phyloP scores from a whole-genome alignment of 2,888 invertebrate genomes.

The Diarsia brunnea region DNA sequence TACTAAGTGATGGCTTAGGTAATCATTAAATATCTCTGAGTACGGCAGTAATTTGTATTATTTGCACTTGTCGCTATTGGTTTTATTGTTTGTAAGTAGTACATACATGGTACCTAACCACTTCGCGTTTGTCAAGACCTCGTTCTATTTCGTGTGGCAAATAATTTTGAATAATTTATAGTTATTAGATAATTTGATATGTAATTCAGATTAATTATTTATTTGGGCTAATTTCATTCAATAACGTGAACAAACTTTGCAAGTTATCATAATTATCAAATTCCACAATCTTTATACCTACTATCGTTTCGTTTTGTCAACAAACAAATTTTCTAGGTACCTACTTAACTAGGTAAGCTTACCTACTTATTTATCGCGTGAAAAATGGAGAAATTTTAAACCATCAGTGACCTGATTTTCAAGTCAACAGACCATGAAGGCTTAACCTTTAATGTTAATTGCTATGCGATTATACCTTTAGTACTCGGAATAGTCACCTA shows the following conservation, averaged over 20 bases:
- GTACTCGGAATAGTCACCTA: conserved; percentile 41
- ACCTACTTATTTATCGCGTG: conserved; percentile 20
- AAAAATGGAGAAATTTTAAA: conserved; percentile 51
- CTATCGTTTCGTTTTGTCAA: conserved; percentile 17
- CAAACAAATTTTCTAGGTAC: conserved; percentile 3
- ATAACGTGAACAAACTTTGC: conserved; percentile 31
- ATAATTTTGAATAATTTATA: conserved; percentile 31
- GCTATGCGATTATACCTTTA: conserved; percentile 47
- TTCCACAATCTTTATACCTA: background rate
- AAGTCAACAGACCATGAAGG: conserved; percentile 53
- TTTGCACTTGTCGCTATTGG: background rate
- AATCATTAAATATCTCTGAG: too few species aligned
- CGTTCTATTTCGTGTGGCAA: conserved; percentile 20
- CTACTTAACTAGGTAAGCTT: background rate
- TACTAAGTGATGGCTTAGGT: too few species aligned
- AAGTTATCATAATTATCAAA: conserved; percentile 48
- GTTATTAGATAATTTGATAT: conserved; percentile 12
- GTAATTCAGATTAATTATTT: conserved; percentile 24
- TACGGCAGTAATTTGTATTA: too few species aligned
- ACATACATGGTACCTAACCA: too few species aligned
- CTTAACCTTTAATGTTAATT: conserved; percentile 54
- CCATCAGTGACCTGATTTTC: conserved; percentile 41
- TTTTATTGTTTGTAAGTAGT: background rate
- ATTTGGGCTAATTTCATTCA: conserved; percentile 55
- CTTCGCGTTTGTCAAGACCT: conserved; percentile 14